Percentiles rank a stretch among this genome's conserved stretches.
phyloP scores from a whole-genome alignment of 2,888 invertebrate genomes.

The Byasa hedistus region DNA sequence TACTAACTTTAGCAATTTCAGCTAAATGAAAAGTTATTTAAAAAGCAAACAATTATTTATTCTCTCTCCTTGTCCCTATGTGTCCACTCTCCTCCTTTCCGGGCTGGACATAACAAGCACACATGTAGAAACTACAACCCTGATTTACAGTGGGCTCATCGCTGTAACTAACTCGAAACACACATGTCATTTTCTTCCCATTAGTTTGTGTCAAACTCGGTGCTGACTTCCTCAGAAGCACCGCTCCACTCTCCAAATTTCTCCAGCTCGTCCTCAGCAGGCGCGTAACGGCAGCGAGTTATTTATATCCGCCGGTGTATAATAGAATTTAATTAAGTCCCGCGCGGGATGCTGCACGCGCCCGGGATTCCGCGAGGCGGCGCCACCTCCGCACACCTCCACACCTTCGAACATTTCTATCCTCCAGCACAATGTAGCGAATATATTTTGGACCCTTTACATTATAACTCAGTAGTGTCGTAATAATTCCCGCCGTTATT shows the following conservation, averaged over 20 bases:
- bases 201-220: too few species aligned
- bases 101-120: too few species aligned
- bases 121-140: too few species aligned
- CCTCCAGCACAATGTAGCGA: conserved; percentile 8
- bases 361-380: conserved; percentile 61
- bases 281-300: conserved; percentile 58
- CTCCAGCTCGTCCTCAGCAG: conserved; percentile 6
- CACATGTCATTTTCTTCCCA: too few species aligned
- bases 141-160: too few species aligned
- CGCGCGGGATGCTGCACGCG: conserved; percentile 70
- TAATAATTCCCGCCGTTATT: conserved; percentile 12
- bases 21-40: too few species aligned
- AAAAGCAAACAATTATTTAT: too few species aligned
- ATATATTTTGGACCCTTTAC: conserved; percentile 7
- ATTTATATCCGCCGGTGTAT: conserved; percentile 74
- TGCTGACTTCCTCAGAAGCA: conserved; percentile 52
- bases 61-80: too few species aligned
- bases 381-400: conserved; percentile 38
- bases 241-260: conserved; percentile 70
- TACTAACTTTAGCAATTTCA: too few species aligned
- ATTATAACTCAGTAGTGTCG: conserved; percentile 14
- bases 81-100: too few species aligned
- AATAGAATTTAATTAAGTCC: conserved; percentile 79
- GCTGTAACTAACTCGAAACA: too few species aligned
- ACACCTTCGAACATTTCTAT: conserved; percentile 23